A percentile compares a stretch with the other conserved stretches of the same genome.
Conservation (phyloP, 2,113 vertebrate genomes). For the Sebastes schlegelii region DNA sequence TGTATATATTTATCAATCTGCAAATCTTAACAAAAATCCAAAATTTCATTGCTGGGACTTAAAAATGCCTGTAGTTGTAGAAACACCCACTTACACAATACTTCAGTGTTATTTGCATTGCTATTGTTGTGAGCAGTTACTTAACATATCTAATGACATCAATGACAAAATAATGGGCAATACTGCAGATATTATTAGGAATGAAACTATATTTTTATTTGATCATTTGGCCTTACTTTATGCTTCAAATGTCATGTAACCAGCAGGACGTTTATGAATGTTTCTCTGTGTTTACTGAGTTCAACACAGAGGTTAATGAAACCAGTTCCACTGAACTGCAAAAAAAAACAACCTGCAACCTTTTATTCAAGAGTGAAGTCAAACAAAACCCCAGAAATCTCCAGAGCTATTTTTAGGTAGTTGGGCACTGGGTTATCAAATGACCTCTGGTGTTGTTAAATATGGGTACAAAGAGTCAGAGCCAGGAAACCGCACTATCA, state of each 20-base stretch:
- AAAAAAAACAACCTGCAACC: constrained; percentile 4
- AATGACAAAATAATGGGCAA: background rate
- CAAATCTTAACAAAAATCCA: no score
- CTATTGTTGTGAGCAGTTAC: background rate
- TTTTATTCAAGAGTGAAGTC: constrained; percentile 40
- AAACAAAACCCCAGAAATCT: constrained; percentile 50
- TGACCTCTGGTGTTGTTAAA: constrained; percentile 65
- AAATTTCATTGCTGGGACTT: no score
- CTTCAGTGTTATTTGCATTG: background rate
- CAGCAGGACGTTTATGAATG: background rate
- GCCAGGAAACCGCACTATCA: constrained; percentile 29
- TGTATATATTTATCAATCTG: no score
- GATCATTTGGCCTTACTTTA: background rate
- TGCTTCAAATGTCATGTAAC: background rate
- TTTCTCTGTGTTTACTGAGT: constrained; percentile 1
- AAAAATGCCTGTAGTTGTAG: no score
- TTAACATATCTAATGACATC: background rate
- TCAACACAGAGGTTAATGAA: constrained; percentile 45
- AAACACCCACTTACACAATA: background rate
- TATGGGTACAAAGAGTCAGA: constrained; percentile 46
- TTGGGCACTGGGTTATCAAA: constrained; percentile 58
- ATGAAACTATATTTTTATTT: background rate
- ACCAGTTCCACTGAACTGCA: constrained; percentile 35
- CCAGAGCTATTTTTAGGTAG: constrained; percentile 72
- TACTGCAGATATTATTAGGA: background rate